Evolutionary conservation across 92 coral and sea anemone species (phyloP), one percentile per base, ranked within the genome.

Genomic region (Palythoa heliodiscus): DNA sequence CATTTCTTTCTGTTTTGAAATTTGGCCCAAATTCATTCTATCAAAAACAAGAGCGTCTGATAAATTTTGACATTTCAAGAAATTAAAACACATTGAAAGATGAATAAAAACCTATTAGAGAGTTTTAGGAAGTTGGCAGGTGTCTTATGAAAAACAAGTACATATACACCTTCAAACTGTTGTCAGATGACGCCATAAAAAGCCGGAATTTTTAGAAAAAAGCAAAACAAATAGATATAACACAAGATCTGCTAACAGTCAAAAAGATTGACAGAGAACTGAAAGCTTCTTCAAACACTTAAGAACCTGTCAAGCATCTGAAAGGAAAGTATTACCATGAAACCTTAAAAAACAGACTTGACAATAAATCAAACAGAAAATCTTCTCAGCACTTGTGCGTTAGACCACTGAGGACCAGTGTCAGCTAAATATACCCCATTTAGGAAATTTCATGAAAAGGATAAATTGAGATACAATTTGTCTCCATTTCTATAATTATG

Each of bases 281-380:
- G 66, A 1, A 37, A 15, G 13, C 50, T n/a, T 48, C 20, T 43
- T 63, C 63, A 78, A 61, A 39, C 57, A 64, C 37, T 78, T 19
- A 54, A 77, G 47, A 75, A 64, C 84, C 84, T 80, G 84, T 67
- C 73, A 47, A 40, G 14, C 58, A n/a, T 43, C 39, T 47, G 84
- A 80, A 68, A 66, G 84, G 25, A 7, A 78, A 17, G 35, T 19
- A 19, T 15, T 37, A 37, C 8, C 19, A 7, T 58, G 12, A 64
- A 43, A 64, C 13, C 71, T 5, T 14, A 43, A 64, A 64, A 61
- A 79, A 80, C 66, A 20, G 83, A 47, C 73, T 3, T 20, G 83
- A 63, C 58, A 78, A 64, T 23, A 66, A 63, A 58, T 14, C 64
- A 58, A 55, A 58, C 16, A 15, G 64, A 58, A 58, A 58, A 3